Base-by-base conservation (phyloP, 1,140 invertebrate species). In the Archivesica marissinica region DNA sequence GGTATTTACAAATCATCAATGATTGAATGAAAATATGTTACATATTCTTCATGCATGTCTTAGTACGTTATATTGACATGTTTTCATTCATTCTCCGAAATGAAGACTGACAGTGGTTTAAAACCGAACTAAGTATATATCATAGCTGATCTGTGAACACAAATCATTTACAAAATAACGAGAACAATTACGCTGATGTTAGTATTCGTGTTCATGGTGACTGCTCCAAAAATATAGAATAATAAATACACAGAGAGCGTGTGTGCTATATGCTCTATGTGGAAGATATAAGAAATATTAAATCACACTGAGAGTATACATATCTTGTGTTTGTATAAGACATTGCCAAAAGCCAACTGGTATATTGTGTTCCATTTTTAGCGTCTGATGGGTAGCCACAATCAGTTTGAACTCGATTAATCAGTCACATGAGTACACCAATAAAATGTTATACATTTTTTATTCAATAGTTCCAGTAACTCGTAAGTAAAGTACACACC, bases 81-180 rank as follows among this genome's bases (percentile, higher is more conserved):
- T 72, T 28, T 30, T 20, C 59, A 33, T 64, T 35, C 30, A 64
- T 17, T 33, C 11, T 35, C 4, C 30, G 20, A 6, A 59, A 59
- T 41, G 20, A 28, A 70, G 23, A 72, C 7, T 50, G 28, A 72
- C 13, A 72, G 13, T 64, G 68, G 68, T 72, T 72, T 72, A 50
- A 30, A 72, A 72, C 68, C 68, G 7, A 15, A 70, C 44, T 72
- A 30, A 72, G 50, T 52, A 47, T 38, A 66, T 44, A 41, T 44
- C 47, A 13, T 25, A 72, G 17, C 17, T 6, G 41, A 47, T 72
- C 15, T 15, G 17, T 47, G 39, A 50, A 9, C 3, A 47, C 33
- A 17, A 2, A 47, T 50, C 11, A 25, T 44, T 41, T 44, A 68
- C 64, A 68, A 25, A 41, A 68, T 68, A 28, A 68, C 38, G 15